Conservation (phyloP, 2,113 vertebrate genomes). For the Brachypodius melanocephalos region DNA sequence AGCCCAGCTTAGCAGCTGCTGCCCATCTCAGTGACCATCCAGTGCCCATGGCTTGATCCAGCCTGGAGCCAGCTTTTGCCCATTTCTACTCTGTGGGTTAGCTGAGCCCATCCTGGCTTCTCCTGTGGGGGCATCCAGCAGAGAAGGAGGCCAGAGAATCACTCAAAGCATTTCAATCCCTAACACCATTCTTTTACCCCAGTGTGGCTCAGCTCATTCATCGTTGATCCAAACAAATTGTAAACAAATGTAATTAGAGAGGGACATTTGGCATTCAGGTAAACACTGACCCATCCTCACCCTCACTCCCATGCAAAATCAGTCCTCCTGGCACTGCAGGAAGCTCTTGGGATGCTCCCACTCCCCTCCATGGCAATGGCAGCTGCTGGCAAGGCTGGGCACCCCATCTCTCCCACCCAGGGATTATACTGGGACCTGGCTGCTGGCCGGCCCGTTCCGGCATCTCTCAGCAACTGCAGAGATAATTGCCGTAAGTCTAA, state of each 20-base stretch:
- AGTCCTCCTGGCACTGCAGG: background rate
- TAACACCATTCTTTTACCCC: background rate
- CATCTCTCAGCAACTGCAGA: constrained; percentile 15
- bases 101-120: background rate
- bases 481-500: constrained; percentile 66
- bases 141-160: background rate
- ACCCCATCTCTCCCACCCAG: background rate
- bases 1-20: background rate
- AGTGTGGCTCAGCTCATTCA: background rate
- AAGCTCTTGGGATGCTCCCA: background rate
- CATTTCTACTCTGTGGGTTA: background rate
- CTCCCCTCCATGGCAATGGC: background rate
- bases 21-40: rapidly evolving
- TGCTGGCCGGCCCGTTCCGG: background rate
- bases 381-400: background rate
- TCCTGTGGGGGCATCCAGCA: rapidly evolving
- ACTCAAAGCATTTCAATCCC: background rate
- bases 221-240: background rate
- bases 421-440: background rate
- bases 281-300: background rate
- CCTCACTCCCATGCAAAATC: rapidly evolving
- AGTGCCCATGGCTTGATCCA: background rate
- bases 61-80: background rate
- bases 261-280: background rate
- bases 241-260: background rate